Evolutionary conservation across 2,797 vertebrate species (phyloP).

Genomic region (Scolopax bukidnonensis): DNA sequence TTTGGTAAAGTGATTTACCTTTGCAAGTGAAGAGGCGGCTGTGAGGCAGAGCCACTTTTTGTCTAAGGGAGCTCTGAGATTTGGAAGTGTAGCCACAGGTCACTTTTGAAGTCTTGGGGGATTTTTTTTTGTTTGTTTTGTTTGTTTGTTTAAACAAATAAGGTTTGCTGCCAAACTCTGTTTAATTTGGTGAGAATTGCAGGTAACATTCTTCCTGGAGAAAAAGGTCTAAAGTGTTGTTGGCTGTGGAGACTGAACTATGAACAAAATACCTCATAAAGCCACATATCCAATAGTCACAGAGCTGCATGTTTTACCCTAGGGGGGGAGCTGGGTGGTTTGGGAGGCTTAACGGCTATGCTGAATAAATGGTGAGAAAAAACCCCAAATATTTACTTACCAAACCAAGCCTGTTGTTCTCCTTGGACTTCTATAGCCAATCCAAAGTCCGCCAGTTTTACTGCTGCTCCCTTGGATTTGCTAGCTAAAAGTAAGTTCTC

Average conservation of each 20-base stretch:
- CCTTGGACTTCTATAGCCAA: conserved; percentile 97
- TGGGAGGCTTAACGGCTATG: background rate
- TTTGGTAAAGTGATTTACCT: background rate
- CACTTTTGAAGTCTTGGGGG: background rate
- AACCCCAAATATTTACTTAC: conserved; percentile 77
- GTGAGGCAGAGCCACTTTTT: background rate
- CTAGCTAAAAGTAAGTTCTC: conserved; percentile 98
- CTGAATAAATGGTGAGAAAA: background rate
- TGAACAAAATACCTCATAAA: background rate
- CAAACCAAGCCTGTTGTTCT: conserved; percentile 98
- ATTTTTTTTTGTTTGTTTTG: background rate
- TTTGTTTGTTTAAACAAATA: background rate
- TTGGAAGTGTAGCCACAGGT: background rate
- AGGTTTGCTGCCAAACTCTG: background rate
- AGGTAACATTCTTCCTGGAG: background rate
- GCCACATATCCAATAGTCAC: background rate
- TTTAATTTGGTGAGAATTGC: background rate
- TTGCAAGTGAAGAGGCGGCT: background rate
- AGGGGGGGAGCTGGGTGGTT: rapidly evolving
- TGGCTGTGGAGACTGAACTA: background rate
- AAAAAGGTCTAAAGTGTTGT: background rate
- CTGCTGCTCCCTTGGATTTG: conserved; percentile 96
- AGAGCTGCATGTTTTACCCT: background rate
- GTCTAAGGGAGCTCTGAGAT: background rate
- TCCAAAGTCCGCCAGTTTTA: conserved; percentile 97